Base-by-base conservation (phyloP, 2,113 vertebrate genomes). In the Polypterus bichir region DNA sequence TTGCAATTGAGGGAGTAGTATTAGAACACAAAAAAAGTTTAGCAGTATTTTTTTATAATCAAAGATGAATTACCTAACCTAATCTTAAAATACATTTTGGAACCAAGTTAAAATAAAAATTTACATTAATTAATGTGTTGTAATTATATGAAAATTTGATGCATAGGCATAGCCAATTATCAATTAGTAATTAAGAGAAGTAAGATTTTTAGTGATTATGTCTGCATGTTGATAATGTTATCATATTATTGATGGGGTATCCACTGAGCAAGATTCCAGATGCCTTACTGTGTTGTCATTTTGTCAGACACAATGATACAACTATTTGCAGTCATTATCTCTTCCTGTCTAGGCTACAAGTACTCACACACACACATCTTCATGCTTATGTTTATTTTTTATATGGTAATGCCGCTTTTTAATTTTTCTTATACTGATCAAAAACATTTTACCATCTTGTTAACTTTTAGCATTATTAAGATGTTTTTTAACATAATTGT, bases 201-300 rank as follows among this genome's bases (percentile, higher is more conserved):
- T 65, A 54, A n/a, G 64, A 64, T 70, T 67, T 74, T 69, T 47
- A 2, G 63, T 52, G 54, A 67, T 69, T 67, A 6, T 59, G 61
- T 66, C 54, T 51, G 69, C 57, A 57, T 10, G 51, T 64, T 74
- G 62, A 73, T 3, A 65, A 65, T 55, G 48, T 73, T 74, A 60
- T 67, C 75, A 59, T 73, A 68, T 82, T 81, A 80, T 74, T 73
- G 73, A 71, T 80, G 71, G 62, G 46, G 64, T 67, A 44, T 64
- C 62, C 70, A 69, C 62, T 52, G 62, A 64, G 71, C 70, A 65
- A 68, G 54, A 75, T 54, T 73, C 67, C 60, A 57, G 59, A 44
- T 44, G 67, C 71, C 74, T 65, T 54, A 73, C 69, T 64, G 59
- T 70, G 54, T 68, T 52, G 54, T 70, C 71, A 61, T 56, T 75